Evolutionary conservation across 2,888 invertebrate species (phyloP).

Genomic region (Tillus elongatus): DNA sequence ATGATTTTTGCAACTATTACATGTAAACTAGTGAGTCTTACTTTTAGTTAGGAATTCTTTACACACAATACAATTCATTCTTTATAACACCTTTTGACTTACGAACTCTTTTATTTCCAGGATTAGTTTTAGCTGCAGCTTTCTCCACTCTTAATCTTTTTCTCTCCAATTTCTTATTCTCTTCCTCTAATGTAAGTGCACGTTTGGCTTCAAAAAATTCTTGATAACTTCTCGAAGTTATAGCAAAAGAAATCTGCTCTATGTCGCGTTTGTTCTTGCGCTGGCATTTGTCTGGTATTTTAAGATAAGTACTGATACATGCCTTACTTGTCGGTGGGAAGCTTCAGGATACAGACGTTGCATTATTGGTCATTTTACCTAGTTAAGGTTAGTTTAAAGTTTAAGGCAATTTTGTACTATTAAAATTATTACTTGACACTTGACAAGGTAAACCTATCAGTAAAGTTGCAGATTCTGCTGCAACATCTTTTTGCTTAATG

Average conservation of each 20-base stretch:
- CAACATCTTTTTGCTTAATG: constrained; percentile 10
- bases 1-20: no score
- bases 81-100: no score
- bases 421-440: no score
- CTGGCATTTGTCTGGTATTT: constrained; percentile 3
- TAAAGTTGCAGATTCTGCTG: background rate
- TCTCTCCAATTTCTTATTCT: no score
- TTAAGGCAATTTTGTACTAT: background rate
- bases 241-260: constrained; percentile 7
- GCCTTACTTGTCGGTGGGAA: constrained; percentile 6
- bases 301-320: constrained; percentile 5
- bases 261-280: constrained; percentile 6
- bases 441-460: no score
- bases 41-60: no score
- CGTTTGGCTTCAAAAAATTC: constrained; percentile 12
- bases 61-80: no score
- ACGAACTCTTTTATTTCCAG: no score
- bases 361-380: constrained; percentile 6
- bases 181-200: constrained; percentile 8
- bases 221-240: constrained; percentile 13
- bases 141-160: no score
- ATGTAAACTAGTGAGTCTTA: no score
- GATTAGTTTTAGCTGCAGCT: no score
- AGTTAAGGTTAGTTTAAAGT: constrained; percentile 2
- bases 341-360: constrained; percentile 1